Evolutionary conservation across 2,113 vertebrate species (phyloP).

Genomic region (Percopsis transmontana): DNA sequence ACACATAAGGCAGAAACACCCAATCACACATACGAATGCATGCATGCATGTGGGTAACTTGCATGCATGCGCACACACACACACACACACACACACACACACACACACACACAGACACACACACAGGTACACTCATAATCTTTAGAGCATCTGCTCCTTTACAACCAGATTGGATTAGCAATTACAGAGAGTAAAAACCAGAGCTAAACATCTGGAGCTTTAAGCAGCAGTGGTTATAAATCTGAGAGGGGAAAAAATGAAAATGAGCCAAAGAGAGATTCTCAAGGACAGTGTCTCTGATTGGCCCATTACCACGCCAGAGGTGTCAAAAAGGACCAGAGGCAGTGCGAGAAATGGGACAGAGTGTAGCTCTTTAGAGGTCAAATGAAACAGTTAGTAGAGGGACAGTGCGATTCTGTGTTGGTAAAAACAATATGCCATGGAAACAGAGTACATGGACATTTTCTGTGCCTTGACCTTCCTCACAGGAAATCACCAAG

Average conservation of each 20-base stretch:
- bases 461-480: constrained; percentile 40
- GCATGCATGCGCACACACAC: not conserved
- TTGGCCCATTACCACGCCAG: constrained; percentile 74
- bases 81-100: constrained; percentile 19
- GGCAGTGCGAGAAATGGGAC: constrained; percentile 75
- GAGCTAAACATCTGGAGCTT: constrained; percentile 80
- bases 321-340: constrained; percentile 72
- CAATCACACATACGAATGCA: not conserved
- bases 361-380: constrained; percentile 70
- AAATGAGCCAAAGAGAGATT: constrained; percentile 75
- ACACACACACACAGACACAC: constrained; percentile 25
- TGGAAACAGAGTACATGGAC: constrained; percentile 14
- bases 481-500: constrained; percentile 36
- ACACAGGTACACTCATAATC: constrained; percentile 64
- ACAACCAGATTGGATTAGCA: constrained; percentile 80
- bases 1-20: constrained; percentile 16
- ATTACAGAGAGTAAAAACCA: constrained; percentile 79
- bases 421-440: constrained; percentile 25
- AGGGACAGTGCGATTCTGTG: constrained; percentile 15
- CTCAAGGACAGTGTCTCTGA: constrained; percentile 76
- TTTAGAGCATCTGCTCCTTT: constrained; percentile 78
- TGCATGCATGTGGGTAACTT: not conserved
- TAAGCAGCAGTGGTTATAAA: constrained; percentile 77
- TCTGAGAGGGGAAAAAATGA: constrained; percentile 62
- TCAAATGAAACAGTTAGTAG: constrained; percentile 43